Base-by-base conservation (phyloP, 1,140 invertebrate species). In the Pemphigus obesinymphae region DNA sequence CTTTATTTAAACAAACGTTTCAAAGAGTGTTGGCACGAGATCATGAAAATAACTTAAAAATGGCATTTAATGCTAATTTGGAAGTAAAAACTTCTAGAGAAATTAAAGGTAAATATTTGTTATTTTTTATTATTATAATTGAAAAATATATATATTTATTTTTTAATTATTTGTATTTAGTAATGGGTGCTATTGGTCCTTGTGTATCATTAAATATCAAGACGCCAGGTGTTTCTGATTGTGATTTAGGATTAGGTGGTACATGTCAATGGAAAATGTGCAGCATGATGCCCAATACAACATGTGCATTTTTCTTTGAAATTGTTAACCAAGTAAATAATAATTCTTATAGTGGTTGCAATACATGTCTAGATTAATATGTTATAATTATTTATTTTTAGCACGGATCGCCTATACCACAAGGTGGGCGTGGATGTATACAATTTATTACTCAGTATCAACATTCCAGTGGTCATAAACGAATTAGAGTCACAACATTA, bases 371-470 rank as follows among this genome's bases (percentile, higher is more conserved):
- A n/a, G n/a, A n/a, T n/a, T n/a, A 61, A 40, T 43, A 29, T 7
- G 6, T 37, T 68, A 6, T 66, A 48, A 50, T 37, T 63, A n/a
- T 83, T 45, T 50, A n/a, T 82, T 84, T 83, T 23, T 85, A 98
- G 89, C 96, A 98, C 87, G 93, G 96, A 37, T 94, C 96, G 11
- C 96, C 96, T 0, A 95, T 98, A 84, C 97, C 97, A 0, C 96
- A 98, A 88, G 97, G 97, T 63, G 96, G 97, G 0, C 89, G 96
- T 73, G 98, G 97, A 0, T 99, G 96, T 85, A 93, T 99, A 82
- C 98, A 99, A 87, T 98, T 99, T 86, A 98, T 99, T 61, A 99
- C 97, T 6, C 95, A 99, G 85, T 99, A 98, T 89, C 97, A 99
- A 88, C 97, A 99, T 88, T 93, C 96, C n/a, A 96, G 92, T 88